Conservation (phyloP, 2,113 vertebrate genomes). For the Chaenogobius annularis region DNA sequence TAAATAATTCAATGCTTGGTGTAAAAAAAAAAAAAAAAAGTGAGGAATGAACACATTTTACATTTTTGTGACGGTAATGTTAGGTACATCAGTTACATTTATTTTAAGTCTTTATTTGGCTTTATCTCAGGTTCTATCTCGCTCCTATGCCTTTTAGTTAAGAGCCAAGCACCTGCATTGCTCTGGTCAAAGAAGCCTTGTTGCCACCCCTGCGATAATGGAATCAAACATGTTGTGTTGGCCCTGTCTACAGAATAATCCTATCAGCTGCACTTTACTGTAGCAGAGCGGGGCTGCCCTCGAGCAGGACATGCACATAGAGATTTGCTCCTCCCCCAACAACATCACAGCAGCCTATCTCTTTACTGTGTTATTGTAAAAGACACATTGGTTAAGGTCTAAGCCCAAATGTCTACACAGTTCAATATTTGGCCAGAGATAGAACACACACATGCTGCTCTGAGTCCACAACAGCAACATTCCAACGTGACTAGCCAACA, state of each 20-base stretch:
- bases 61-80: too few relatives aligned
- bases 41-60: too few relatives aligned
- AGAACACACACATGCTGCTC: constrained; percentile 50
- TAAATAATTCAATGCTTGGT: too few relatives aligned
- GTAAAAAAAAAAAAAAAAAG: too few relatives aligned
- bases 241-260: constrained; percentile 48
- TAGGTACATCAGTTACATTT: too few relatives aligned
- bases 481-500: constrained; percentile 37
- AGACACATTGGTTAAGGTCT: constrained; percentile 27
- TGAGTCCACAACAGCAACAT: constrained; percentile 40
- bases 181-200: constrained; percentile 20
- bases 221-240: constrained; percentile 41
- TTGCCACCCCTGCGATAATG: constrained; percentile 52
- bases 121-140: too few relatives aligned
- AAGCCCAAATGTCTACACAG: constrained; percentile 36
- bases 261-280: constrained; percentile 59
- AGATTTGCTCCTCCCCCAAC: constrained; percentile 16
- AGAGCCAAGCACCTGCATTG: background rate
- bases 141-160: background rate
- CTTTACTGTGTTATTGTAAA: background rate
- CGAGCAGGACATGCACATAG: constrained; percentile 45
- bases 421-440: constrained; percentile 44
- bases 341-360: background rate
- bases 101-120: too few relatives aligned
- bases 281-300: constrained; percentile 34